Conservation (phyloP, 2,888 invertebrate species). For the Sturmia bella region DNA sequence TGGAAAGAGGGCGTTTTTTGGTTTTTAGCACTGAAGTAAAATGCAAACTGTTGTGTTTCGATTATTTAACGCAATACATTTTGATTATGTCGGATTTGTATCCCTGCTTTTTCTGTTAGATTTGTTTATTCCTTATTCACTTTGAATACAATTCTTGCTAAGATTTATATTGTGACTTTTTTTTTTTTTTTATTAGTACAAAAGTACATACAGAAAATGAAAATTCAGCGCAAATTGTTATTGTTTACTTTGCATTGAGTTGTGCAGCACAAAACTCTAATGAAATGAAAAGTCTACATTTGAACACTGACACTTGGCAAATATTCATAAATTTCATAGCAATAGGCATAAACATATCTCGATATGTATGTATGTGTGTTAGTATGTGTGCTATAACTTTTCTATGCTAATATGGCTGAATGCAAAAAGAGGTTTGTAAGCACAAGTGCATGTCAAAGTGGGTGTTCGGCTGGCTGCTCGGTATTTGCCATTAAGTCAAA, state of each 20-base stretch:
- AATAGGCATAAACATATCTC: slow-evolving; percentile 43
- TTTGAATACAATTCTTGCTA: slow-evolving; percentile 16
- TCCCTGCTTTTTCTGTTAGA: background rate
- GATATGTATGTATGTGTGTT: background rate
- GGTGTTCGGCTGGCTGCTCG: slow-evolving; percentile 1
- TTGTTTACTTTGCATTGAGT: slow-evolving; percentile 40
- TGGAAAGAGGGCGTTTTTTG: slow-evolving; percentile 57
- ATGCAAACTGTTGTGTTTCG: slow-evolving; percentile 45
- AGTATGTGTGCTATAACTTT: background rate
- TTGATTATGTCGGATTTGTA: slow-evolving; percentile 55
- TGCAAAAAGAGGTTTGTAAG: too few relatives aligned
- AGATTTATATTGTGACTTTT: background rate
- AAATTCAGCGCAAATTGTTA: slow-evolving; percentile 44
- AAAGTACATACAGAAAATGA: slow-evolving; percentile 9
- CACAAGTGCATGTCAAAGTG: background rate
- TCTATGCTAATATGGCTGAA: too few relatives aligned
- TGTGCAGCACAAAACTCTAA: slow-evolving; percentile 26
- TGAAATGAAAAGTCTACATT: slow-evolving; percentile 4
- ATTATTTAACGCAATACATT: slow-evolving; percentile 57
- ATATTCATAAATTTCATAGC: slow-evolving; percentile 10
- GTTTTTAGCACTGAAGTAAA: slow-evolving; percentile 23
- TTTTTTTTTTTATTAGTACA: slow-evolving; percentile 10
- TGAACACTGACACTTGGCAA: background rate
- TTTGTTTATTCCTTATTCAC: slow-evolving; percentile 47
- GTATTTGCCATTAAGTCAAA: slow-evolving; percentile 56